Base-by-base conservation (phyloP, 2,888 invertebrate species). In the Sclerodermus sp. region DNA sequence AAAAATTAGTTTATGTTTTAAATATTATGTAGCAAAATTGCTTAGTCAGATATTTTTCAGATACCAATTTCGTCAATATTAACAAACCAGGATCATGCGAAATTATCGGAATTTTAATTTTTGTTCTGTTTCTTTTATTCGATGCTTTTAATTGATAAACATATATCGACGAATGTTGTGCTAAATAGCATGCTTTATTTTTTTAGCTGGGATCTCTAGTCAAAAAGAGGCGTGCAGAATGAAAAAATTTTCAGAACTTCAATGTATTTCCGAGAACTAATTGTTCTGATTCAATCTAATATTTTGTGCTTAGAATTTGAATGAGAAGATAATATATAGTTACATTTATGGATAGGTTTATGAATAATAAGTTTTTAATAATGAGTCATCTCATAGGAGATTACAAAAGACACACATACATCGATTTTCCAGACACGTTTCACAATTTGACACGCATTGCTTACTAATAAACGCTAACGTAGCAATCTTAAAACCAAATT, bases 221-320 rank as follows among this genome's bases (percentile, higher is more conserved):
- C 51, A 92, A 91, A 79, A 91, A 91, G 71, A 82, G 90, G 63
- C 82, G 90, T 63, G 78, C 89, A 55, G 91, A 91, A 56, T 90
- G 79, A 82, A 8, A 34, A 12, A 34, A 12, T 4, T 34, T 34
- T 34, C 34, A 34, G 23, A 23, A 23, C 23, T 8, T 5, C 23
- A 23, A 23, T n/a, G 8, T 8, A 23, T 23, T 23, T 23, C 8
- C 23, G 8, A 8, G 4, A 8, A 23, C 8, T 23, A 23, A 23
- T 8, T 8, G 4, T 23, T 23, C 23, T 23, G 23, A 23, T 8
- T 3, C 23, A 23, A 23, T 23, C 23, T 8, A 3, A 23, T 5
- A 23, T 23, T 23, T 23, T 8, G 23, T 23, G 23, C 23, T 23
- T 23, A 23, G 23, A 23, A 3, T 23, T 23, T 23, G 8, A 23